A percentile compares a stretch with the other conserved stretches of the same genome.
Conservation (phyloP, 2,113 vertebrate genomes). For the Aptenodytes forsteri region DNA sequence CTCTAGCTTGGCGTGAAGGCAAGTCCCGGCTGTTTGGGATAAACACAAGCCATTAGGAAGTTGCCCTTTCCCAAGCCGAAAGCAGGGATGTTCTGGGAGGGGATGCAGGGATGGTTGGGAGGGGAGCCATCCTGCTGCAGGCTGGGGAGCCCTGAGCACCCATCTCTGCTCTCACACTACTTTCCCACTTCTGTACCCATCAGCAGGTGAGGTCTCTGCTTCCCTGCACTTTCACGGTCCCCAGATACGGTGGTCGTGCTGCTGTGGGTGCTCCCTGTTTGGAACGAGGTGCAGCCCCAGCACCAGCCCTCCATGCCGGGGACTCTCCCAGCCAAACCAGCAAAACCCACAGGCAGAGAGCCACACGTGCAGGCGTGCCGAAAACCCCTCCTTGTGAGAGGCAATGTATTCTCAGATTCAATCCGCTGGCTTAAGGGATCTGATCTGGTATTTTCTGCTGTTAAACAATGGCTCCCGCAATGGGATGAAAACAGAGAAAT, state of each 20-base stretch:
- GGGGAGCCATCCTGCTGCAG: not conserved
- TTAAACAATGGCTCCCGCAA: not conserved
- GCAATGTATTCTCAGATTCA: not conserved
- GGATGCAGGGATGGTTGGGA: not conserved
- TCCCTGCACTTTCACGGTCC: not conserved
- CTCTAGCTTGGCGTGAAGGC: conserved; percentile 7
- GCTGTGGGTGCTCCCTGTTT: not conserved
- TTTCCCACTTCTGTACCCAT: fast-evolving
- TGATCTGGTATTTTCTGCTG: not conserved
- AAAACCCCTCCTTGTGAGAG: not conserved
- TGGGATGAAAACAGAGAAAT: not conserved
- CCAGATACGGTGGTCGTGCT: fast-evolving
- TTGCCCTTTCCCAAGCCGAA: not conserved
- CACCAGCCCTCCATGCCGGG: not conserved
- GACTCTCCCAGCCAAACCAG: not conserved
- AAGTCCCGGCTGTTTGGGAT: not conserved
- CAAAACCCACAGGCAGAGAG: not conserved
- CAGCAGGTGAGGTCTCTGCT: not conserved
- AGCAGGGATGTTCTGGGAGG: not conserved
- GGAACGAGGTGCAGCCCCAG: not conserved
- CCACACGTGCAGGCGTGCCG: not conserved
- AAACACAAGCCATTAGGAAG: not conserved
- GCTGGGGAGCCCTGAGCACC: not conserved
- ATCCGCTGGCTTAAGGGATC: not conserved
- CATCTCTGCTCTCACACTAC: not conserved